Percentiles rank a stretch among this genome's conserved stretches.
Evolutionary conservation across 2,797 vertebrate genomes (phyloP).

Genomic region (Melanogrammus aeglefinus): DNA sequence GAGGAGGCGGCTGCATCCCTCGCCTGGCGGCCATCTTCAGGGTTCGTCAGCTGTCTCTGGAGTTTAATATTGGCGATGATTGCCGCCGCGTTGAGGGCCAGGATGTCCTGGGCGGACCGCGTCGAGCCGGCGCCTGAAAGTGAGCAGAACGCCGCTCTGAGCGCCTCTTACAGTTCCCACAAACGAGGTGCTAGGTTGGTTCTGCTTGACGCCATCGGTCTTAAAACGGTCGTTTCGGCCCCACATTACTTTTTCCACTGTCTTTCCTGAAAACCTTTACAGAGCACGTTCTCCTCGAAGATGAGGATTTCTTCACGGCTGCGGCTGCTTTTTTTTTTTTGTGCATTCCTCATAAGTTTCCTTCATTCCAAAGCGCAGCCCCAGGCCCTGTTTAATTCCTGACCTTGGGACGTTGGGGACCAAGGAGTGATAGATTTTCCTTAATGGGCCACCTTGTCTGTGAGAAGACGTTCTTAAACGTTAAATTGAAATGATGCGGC

Average conservation of each 20-base stretch:
- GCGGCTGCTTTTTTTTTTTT: no score
- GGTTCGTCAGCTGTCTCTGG: conserved; percentile 65
- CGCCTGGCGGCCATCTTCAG: conserved; percentile 26
- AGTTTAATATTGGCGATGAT: conserved; percentile 79
- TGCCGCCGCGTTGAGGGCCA: conserved; percentile 73
- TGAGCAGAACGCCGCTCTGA: conserved; percentile 31
- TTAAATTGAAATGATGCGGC: conserved; percentile 47
- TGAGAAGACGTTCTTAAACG: conserved; percentile 42
- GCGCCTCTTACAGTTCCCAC: conserved; percentile 13
- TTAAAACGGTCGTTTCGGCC: background rate
- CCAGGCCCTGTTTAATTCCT: background rate
- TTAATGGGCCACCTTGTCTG: conserved; percentile 25
- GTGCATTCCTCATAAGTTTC: background rate
- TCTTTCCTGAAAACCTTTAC: no score
- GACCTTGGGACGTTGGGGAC: background rate
- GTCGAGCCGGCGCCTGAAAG: conserved; percentile 59
- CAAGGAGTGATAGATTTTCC: conserved; percentile 16
- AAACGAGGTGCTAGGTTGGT: no score
- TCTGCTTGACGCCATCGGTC: conserved; percentile 3
- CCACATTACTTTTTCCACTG: no score
- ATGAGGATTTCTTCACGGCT: no score
- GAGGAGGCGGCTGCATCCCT: conserved; percentile 30
- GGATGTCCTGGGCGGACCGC: conserved; percentile 61
- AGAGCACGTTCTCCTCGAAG: no score
- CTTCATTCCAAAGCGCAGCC: background rate